phyloP scores from a whole-genome alignment of 2,113 vertebrate species.

The Grus americana region DNA sequence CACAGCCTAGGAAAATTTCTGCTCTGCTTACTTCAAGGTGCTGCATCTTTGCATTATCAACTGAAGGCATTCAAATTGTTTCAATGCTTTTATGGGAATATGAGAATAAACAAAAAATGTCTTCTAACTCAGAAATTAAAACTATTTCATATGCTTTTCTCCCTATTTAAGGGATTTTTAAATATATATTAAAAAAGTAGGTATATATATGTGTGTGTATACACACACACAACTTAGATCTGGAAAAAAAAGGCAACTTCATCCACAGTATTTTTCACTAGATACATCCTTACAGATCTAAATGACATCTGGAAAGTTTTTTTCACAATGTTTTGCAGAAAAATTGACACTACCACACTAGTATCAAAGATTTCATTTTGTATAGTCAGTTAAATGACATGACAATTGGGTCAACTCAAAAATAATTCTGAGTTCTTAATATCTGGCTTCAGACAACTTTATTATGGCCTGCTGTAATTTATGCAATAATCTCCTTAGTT shows the following conservation, averaged over 20 bases:
- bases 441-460: not conserved
- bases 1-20: not conserved
- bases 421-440: not conserved
- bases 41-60: not conserved
- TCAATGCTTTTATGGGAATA: not conserved
- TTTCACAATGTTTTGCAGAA: not conserved
- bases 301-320: not conserved
- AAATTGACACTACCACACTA: not conserved
- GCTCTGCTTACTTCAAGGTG: not conserved
- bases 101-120: not conserved
- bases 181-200: not conserved
- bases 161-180: not conserved
- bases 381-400: not conserved
- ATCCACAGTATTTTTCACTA: not conserved
- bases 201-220: fast-evolving
- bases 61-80: not conserved
- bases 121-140: not conserved
- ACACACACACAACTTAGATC: not conserved
- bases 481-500: not conserved
- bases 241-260: not conserved
- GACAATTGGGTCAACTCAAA: not conserved
- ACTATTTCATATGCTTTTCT: not conserved
- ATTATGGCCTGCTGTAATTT: not conserved
- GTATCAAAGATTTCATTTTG: not conserved
- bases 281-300: not conserved